Evolutionary conservation across 2,113 vertebrate species (phyloP), one percentile per base, ranked within the genome.

Genomic region (Lepidothrix coronata): DNA sequence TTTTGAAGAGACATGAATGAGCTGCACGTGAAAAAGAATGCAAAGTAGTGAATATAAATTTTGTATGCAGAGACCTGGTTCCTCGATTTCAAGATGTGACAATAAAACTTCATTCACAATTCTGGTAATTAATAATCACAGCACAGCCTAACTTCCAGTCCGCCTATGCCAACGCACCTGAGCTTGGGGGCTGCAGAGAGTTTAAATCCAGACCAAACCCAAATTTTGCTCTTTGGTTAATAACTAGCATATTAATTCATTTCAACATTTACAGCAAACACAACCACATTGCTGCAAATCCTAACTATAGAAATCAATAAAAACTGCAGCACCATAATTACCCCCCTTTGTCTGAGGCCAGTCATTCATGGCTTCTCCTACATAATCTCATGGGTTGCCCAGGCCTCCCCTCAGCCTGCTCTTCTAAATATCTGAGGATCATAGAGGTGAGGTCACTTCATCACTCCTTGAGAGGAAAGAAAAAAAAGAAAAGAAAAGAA

Each of bases 391-490:
- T 8, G 97, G 91, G 84, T 92, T 95, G 84, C 65, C 35, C 83
- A 67, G 82, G 91, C 91, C 48, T 90, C 92, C 77, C 80, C 85
- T 86, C 82, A 48, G 77, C 71, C 73, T 89, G 48, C 48, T 48
- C 79, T 91, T 87, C 96, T 72, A 89, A 94, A 88, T 95, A 94
- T 94, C 96, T 62, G 83, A 89, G 71, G 89, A 97, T 92, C 94
- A 55, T 8, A 90, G 97, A 97, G 96, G 97, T 97, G 97, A 98
- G 96, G 95, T 97, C 94, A 97, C 95, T 95, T 95, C 91, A 94
- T 90, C 95, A 67, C 76, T 96, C 93, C 83, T 96, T 44, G 33
- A 21, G 35, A 85, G 54, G 35, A 85, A 86, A 84, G 92, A 51
- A 57, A 84, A 79, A 79, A 77, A 51, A 80, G 16, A 24, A 68